Base-by-base conservation (phyloP, 2,797 vertebrate species). In the Poecilia velifera region DNA sequence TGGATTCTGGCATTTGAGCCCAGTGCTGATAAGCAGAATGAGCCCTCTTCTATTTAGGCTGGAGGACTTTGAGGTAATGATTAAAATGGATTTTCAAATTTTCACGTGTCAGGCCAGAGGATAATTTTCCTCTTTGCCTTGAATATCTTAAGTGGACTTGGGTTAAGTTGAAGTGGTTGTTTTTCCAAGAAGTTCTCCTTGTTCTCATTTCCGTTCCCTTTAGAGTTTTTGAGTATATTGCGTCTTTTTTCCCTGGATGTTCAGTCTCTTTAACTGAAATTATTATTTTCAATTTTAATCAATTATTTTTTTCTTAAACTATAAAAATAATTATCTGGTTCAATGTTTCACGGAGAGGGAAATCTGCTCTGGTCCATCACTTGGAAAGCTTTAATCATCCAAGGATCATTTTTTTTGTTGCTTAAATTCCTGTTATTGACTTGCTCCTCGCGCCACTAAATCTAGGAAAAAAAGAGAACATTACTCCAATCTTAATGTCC, bases 11-110 rank as follows among this genome's bases (percentile, higher is more conserved):
- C 20, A 53, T 74, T 39, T 41, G 16, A 34, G 45, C 34, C 25
- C 31, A 22, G 49, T 55, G 72, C 47, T 53, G 49, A 74, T 74
- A 53, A 55, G 47, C 43, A 46, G 25, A 45, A 46, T 45, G 68
- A 72, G n/a, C 43, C 68, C 20, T 28, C 68, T 72, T 72, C 68
- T 72, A 46, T 72, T 72, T 45, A 72, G 43, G 43, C 41, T 46
- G 68, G 41, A 72, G 68, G 68, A 45, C 68, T 18, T n/a, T 28
- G 13, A 45, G 13, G 46, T 45, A 8, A 43, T 46, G 43, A 72
- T 72, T 46, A 72, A 28, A 72, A 72, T 72, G 43, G 14, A 46
- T 45, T 72, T 72, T 28, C 0, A 72, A 3, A 46, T 72, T 46
- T 46, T 28, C 6, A 45, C 22, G 3, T 68, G 64, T 70, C 36